A percentile compares a stretch with the other conserved stretches of the same genome.
Evolutionary conservation across 2,797 vertebrate species (phyloP).

Genomic region (Mallotus villosus): DNA sequence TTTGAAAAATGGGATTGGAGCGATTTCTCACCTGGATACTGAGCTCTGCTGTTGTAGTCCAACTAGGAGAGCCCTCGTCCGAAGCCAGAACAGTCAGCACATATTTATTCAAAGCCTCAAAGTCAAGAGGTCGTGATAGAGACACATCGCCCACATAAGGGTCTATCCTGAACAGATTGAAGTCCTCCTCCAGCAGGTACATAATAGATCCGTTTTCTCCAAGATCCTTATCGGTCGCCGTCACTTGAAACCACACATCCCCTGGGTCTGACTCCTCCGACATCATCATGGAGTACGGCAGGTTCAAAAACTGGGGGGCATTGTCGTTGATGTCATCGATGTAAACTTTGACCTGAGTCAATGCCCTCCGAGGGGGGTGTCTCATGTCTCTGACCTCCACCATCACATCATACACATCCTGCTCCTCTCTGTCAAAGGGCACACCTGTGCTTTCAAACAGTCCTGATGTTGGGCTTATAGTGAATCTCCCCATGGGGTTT

Average conservation of each 20-base stretch:
- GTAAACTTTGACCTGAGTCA: constrained; percentile 82
- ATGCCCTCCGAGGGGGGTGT: constrained; percentile 80
- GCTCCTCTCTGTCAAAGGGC: constrained; percentile 86
- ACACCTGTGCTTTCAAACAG: constrained; percentile 85
- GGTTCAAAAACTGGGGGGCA: constrained; percentile 84
- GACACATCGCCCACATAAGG: constrained; percentile 90
- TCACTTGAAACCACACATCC: constrained; percentile 91
- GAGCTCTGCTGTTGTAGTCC: constrained; percentile 77
- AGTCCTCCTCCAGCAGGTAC: constrained; percentile 86
- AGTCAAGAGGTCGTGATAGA: constrained; percentile 88
- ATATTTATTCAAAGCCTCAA: constrained; percentile 90
- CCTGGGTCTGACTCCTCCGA: constrained; percentile 89
- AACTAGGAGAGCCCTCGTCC: constrained; percentile 82
- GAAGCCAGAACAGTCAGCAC: constrained; percentile 80
- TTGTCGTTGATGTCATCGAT: constrained; percentile 94
- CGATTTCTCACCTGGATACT: constrained; percentile 89
- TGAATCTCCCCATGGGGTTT: constrained; percentile 83
- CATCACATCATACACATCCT: constrained; percentile 78
- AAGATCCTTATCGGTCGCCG: constrained; percentile 84
- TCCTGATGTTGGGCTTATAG: constrained; percentile 82
- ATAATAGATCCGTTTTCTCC: constrained; percentile 83
- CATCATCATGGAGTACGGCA: constrained; percentile 85
- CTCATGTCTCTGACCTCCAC: constrained; percentile 86
- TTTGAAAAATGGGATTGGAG: constrained; percentile 93
- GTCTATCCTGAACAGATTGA: constrained; percentile 88